A percentile compares a stretch with the other conserved stretches of the same genome.
phyloP scores from a whole-genome alignment of 92 coral and sea anemone genomes.

The Muricea muricata region DNA sequence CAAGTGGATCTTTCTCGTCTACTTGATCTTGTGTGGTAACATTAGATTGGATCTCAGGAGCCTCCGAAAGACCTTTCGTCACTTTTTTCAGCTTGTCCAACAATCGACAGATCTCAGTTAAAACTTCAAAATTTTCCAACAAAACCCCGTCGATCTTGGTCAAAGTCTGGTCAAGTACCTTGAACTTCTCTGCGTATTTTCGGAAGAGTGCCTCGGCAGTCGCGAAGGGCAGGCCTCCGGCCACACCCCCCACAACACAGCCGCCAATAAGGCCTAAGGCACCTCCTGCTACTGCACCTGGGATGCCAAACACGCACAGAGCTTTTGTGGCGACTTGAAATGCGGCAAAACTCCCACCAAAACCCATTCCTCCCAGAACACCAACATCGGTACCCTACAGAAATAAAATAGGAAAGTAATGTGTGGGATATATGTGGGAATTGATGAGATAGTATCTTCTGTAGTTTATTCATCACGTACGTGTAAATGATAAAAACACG shows the following conservation, averaged over 20 bases:
- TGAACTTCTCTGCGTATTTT: slow-evolving; percentile 38
- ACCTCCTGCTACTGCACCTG: slow-evolving; percentile 43
- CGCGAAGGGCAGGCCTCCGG: slow-evolving; percentile 25
- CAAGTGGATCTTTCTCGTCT: too few species aligned
- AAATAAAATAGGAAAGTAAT: too few species aligned
- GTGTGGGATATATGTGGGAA: too few species aligned
- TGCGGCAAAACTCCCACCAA: slow-evolving; percentile 45
- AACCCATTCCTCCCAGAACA: slow-evolving; percentile 29
- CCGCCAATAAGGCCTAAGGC: slow-evolving; percentile 43
- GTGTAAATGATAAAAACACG: too few species aligned
- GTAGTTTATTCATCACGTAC: too few species aligned
- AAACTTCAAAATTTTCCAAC: slow-evolving; percentile 33
- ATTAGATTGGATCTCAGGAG: neutral
- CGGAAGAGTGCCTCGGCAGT: slow-evolving; percentile 36
- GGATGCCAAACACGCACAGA: slow-evolving; percentile 27
- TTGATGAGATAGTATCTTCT: too few species aligned
- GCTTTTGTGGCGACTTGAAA: slow-evolving; percentile 44
- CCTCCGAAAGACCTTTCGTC: neutral
- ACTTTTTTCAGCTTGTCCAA: slow-evolving; percentile 26
- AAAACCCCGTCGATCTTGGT: slow-evolving; percentile 5
- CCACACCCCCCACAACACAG: slow-evolving; percentile 32
- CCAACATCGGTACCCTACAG: slow-evolving; percentile 33
- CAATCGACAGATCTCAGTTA: slow-evolving; percentile 40
- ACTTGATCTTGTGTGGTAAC: neutral
- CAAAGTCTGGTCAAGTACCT: slow-evolving; percentile 27